Evolutionary conservation across 2,113 vertebrate species (phyloP).

Genomic region (Parus major): DNA sequence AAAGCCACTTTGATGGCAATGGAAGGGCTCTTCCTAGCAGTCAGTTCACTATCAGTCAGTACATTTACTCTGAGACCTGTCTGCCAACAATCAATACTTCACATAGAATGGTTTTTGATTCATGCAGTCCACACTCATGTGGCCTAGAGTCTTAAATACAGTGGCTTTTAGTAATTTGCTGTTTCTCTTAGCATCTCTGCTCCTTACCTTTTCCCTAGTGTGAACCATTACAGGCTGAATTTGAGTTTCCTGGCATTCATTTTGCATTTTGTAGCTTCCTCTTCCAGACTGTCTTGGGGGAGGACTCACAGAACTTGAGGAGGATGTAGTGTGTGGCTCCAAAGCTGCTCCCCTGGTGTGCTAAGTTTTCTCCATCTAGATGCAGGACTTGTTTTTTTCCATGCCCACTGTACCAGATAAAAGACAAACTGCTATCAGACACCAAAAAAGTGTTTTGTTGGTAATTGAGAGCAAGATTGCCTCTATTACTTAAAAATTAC

Average conservation of each 20-base stretch:
- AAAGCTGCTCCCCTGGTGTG: background rate
- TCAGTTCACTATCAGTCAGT: rapidly evolving
- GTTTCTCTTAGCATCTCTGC: background rate
- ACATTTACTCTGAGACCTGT: background rate
- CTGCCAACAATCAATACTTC: background rate
- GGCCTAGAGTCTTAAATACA: background rate
- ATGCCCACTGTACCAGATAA: background rate
- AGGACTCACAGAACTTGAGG: background rate
- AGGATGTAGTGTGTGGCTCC: background rate
- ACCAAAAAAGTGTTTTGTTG: background rate
- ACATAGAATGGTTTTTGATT: background rate
- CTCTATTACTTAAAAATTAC: background rate
- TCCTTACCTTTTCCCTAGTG: background rate
- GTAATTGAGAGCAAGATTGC: background rate
- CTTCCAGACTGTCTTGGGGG: background rate
- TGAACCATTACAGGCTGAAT: background rate
- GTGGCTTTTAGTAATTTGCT: background rate
- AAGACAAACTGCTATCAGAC: background rate
- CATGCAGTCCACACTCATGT: background rate
- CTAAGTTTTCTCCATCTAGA: background rate
- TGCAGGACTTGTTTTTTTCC: background rate
- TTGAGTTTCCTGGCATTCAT: background rate
- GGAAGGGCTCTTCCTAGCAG: background rate
- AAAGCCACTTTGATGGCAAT: background rate
- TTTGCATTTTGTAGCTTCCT: background rate